Base-by-base conservation (phyloP, 2,113 vertebrate species). In the Taurulus bubalis region DNA sequence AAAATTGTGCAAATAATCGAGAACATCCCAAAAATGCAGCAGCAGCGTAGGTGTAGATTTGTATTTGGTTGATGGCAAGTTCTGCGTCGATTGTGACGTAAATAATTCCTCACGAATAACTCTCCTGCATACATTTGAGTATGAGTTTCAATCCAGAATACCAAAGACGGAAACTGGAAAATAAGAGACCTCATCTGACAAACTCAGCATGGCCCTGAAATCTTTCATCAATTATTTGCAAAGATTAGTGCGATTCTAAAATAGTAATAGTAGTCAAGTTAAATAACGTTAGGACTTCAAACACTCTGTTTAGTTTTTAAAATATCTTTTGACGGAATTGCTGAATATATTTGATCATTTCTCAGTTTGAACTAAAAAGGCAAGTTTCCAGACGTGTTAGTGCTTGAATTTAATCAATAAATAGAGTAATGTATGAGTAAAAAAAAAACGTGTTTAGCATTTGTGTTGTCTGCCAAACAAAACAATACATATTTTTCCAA, bases 81-180 rank as follows among this genome's bases (percentile, higher is more conserved):
- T 79, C 49, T 47, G 47, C 34, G 70, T 32, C 12, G 56, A 15
- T 40, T 65, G n/a, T 87, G 60, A 83, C 7, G 22, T 73, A 32
- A 76, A n/a, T 34, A 71, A 42, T 6, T 64, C 53, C 11, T 82
- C 66, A 56, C 45, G 67, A 60, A 75, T 12, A 8, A 51, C 47
- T 79, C 53, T 75, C 6, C 62, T 0, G 49, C 12, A 14, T 16
- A 22, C 18, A 63, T 30, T 70, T 49, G 6, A 59, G 45, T 7
- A 58, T 2, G 2, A 26, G 22, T 51, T 62, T 38, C 2, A 30
- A 60, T 24, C 71, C 14, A 10, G 55, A 74, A 56, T 10, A 49
- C 6, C 16, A 8, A 22, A 74, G 28, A 38, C 0, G 9, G 20
- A 0, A 45, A 22, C 9, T 30, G 7, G 53, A 36, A 28, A 64